Base-by-base conservation (phyloP, 1,140 invertebrate species). In the Hypsibius dujardini region DNA sequence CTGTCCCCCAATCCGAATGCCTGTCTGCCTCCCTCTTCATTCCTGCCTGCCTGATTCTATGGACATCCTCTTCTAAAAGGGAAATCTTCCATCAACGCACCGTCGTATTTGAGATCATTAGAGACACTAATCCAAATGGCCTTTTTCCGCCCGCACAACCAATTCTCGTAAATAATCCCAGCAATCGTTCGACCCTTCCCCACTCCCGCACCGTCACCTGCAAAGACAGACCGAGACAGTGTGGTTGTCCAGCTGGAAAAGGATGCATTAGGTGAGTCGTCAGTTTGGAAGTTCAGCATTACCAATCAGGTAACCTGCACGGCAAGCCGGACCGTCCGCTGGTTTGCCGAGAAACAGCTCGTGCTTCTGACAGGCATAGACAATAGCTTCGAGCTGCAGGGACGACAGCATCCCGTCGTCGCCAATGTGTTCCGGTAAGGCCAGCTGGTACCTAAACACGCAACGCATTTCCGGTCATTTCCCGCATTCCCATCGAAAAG, bases 131-230 rank as follows among this genome's bases (percentile, higher is more conserved):
- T 71, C 95, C 95, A 99, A 72, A 99, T 85, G 1, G 95, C 88
- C 76, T 90, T 87, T 80, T 95, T 97, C 69, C 95, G 81, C 0
- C 92, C 90, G 76, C 88, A 88, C 46, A 95, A 77, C 77, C 92
- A 98, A 80, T 99, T 99, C 82, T 99, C 96, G 81, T 87, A 96
- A 75, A 99, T 98, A 47, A 98, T 90, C 56, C 95, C 95, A 1
- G 92, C 95, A 75, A 99, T 93, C 1, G 95, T 99, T 73, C 96
- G 84, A 59, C 96, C 96, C 82, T 99, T 99, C 59, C 96, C 96
- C 45, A 99, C 95, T 79, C 95, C 96, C 74, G 96, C 95, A 74
- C 96, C 96, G 81, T 99, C 95, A n/a, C n/a, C n/a, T n/a, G n/a
- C n/a, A n/a, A n/a, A n/a, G n/a, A n/a, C n/a, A n/a, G n/a, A n/a